Base-by-base conservation (phyloP, 2,888 invertebrate species). In the Elgonia sp. region DNA sequence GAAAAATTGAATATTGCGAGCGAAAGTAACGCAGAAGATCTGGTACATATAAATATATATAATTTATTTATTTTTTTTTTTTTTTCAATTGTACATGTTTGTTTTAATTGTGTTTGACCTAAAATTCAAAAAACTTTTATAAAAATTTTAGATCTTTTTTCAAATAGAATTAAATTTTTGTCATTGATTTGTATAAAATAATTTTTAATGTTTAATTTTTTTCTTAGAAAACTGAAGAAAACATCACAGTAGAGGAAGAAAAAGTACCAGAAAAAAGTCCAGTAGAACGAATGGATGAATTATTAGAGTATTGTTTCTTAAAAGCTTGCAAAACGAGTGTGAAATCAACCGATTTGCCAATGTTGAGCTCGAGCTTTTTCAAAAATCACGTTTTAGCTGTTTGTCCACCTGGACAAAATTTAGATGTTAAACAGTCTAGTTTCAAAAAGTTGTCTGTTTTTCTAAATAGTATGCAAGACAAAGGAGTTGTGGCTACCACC, bases 371-470 rank as follows among this genome's bases (percentile, higher is more conserved):
- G 90, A 96, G 97, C 88, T 97, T 99, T 89, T 98, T 97, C 93
- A 97, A 96, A 95, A 95, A 95, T 92, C 96, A 97, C 90, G 95
- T 97, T 92, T 94, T 96, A 89, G 95, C 96, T 81, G 96, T 96
- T 69, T 97, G 98, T 92, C 97, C 98, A 0, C 93, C 96, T n/a
- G 96, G 96, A 4, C 95, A 95, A 69, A 95, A 95, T 18, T 94
- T 99, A 53, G 98, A 99, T 93, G 96, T 99, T 0, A 99, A 98
- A 93, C 98, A 98, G 94, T 97, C 98, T 0, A 96, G 96, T 14
- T 98, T 96, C 93, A 99, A 98, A 95, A 99, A 99, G 95, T 95
- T 99, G 79, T 97, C 98, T 16, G 97, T 97, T 86, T 99, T 99
- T 93, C 95, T 99, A 40, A 97, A 96, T 85, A 96, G 96, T 88